A percentile compares a stretch with the other conserved stretches of the same genome.
Conservation (phyloP, 2,797 vertebrate genomes). For the Steatocranus sp. region DNA sequence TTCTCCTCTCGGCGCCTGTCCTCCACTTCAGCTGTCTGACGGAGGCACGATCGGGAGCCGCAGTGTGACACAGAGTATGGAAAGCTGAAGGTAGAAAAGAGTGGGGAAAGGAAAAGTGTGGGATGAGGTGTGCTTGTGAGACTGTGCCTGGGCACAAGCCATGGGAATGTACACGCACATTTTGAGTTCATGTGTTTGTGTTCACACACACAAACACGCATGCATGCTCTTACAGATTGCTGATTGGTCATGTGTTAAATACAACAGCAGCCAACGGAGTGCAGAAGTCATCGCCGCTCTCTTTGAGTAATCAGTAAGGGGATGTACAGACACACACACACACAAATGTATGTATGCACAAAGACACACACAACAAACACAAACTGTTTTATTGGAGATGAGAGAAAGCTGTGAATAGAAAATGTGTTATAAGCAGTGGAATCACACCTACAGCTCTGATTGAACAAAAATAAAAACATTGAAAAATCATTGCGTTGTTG, state of each 20-base stretch:
- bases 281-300: not conserved
- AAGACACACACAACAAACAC: not conserved
- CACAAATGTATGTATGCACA: not conserved
- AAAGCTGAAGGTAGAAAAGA: not conserved
- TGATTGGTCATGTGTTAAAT: slow-evolving; percentile 40
- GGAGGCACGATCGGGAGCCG: not conserved
- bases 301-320: slow-evolving; percentile 9
- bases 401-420: not conserved
- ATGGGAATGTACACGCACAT: not conserved
- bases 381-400: not conserved
- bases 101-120: not conserved
- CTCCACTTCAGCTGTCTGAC: not conserved
- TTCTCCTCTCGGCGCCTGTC: not conserved
- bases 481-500: not conserved
- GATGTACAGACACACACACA: not conserved
- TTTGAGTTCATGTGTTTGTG: not conserved
- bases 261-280: slow-evolving; percentile 14
- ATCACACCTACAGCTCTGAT: not conserved
- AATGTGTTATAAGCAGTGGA: not conserved
- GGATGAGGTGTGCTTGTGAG: not conserved
- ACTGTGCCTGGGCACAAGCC: not conserved
- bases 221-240: not conserved
- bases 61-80: not conserved
- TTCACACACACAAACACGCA: not conserved
- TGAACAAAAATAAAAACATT: not conserved